Evolutionary conservation across 2,797 vertebrate genomes (phyloP), one percentile per base, ranked within the genome.

Genomic region (Sebastes variabilis): DNA sequence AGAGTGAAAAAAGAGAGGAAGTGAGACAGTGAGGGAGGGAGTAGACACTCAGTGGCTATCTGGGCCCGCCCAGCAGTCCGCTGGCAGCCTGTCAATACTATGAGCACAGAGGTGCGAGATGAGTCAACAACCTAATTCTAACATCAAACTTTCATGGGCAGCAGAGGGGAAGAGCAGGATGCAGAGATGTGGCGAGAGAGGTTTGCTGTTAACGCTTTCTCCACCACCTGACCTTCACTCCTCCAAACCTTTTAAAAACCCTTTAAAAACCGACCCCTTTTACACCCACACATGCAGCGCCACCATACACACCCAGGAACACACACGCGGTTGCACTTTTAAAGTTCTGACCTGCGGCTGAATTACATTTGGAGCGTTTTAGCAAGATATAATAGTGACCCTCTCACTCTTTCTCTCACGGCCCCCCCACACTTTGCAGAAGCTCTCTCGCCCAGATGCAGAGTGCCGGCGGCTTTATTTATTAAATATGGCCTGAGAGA

Each of bases 51-150:
- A 96, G 97, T 94, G 96, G 93, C 96, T 94, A 96, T 96, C 97
- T 94, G 24, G 93, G 85, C 96, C 96, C 93, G 95, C 95, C 94
- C 86, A 97, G 97, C 96, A 94, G 96, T 96, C 96, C 95, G 85
- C 95, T 88, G 93, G 91, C 91, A 93, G 95, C 86, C 97, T 98
- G 98, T 99, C 98, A 97, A 99, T 99, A 99, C 96, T 96, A 97
- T 96, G 96, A 97, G 97, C 96, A 96, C 88, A 92, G 94, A 98
- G 97, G 97, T 97, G 98, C 96, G 95, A 97, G 97, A 99, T 95
- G 97, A 98, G 96, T 94, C 96, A 98, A 97, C 97, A 98, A 97
- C 96, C 97, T 98, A 97, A 99, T 98, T 98, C 96, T 89, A 88
- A 88, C 96, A 99, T 99, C 95, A 99, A 99, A 98, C 95, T 98